Conservation (phyloP, 2,113 vertebrate species). For the Geothlypis trichas region DNA sequence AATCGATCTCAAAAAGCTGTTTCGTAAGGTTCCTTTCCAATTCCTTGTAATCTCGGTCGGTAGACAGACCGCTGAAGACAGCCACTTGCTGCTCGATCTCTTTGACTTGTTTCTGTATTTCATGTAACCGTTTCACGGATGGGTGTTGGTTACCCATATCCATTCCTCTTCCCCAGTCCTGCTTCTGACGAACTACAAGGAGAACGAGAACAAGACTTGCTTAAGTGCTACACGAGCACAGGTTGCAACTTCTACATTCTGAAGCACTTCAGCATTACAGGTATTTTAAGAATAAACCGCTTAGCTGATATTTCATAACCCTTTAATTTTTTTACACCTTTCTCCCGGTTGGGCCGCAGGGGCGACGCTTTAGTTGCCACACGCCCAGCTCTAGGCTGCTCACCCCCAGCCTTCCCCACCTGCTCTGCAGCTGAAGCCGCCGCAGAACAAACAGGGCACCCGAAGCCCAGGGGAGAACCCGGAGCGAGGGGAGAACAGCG, state of each 20-base stretch:
- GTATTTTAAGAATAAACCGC: neutral
- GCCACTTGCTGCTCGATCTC: conserved; percentile 88
- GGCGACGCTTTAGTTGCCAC: neutral
- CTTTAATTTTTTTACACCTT: too few relatives aligned
- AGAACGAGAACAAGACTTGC: neutral
- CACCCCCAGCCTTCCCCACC: neutral
- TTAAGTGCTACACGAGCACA: neutral
- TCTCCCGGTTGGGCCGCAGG: neutral
- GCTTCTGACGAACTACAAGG: conserved; percentile 61
- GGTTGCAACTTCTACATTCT: neutral
- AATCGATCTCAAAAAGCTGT: conserved; percentile 92
- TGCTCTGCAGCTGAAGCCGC: neutral
- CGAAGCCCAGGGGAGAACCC: neutral
- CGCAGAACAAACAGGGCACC: neutral
- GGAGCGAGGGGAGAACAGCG: neutral
- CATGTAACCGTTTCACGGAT: conserved; percentile 85
- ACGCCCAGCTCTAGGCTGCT: neutral
- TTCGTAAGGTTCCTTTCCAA: conserved; percentile 87
- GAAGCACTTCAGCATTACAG: neutral
- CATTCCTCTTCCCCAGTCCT: conserved; percentile 86
- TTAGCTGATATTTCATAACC: fast-evolving
- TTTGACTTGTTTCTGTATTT: conserved; percentile 89
- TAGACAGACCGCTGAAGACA: conserved; percentile 88
- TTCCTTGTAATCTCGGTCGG: conserved; percentile 88
- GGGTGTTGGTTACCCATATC: conserved; percentile 92